A percentile compares a stretch with the other conserved stretches of the same genome.
Conservation (phyloP, 2,113 vertebrate species). For the Capreolus pygargus region DNA sequence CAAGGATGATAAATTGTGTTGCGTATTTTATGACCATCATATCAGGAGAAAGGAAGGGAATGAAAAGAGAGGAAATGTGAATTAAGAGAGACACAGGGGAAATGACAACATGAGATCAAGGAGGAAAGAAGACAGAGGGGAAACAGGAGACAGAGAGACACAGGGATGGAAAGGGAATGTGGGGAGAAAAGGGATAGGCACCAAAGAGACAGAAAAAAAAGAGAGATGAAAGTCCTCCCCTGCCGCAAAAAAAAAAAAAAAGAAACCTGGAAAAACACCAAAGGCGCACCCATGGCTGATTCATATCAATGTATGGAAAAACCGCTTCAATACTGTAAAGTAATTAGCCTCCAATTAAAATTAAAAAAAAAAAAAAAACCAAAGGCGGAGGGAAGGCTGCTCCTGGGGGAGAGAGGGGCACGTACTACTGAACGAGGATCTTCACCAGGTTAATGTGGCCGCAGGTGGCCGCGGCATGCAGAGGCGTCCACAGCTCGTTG, state of each 20-base stretch:
- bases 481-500: slow-evolving; percentile 96
- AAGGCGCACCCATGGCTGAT: background rate
- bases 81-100: background rate
- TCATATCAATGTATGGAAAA: background rate
- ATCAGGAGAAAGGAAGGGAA: background rate
- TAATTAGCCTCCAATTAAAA: background rate
- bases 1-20: background rate
- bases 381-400: background rate
- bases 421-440: slow-evolving; percentile 95
- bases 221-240: background rate
- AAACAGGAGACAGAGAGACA: background rate
- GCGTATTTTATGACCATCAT: background rate
- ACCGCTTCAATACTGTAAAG: background rate
- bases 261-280: background rate
- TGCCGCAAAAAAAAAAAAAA: background rate
- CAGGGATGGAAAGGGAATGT: background rate
- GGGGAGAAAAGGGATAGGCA: background rate
- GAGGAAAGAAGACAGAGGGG: background rate
- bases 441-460: slow-evolving; percentile 96
- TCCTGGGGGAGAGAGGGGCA: slow-evolving; percentile 29
- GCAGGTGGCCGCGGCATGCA: slow-evolving; percentile 96
- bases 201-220: background rate
- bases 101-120: background rate
- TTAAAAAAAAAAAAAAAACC: background rate
- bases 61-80: background rate